Conservation (phyloP, 2,888 invertebrate species). For the Tanytarsus gracilentus region DNA sequence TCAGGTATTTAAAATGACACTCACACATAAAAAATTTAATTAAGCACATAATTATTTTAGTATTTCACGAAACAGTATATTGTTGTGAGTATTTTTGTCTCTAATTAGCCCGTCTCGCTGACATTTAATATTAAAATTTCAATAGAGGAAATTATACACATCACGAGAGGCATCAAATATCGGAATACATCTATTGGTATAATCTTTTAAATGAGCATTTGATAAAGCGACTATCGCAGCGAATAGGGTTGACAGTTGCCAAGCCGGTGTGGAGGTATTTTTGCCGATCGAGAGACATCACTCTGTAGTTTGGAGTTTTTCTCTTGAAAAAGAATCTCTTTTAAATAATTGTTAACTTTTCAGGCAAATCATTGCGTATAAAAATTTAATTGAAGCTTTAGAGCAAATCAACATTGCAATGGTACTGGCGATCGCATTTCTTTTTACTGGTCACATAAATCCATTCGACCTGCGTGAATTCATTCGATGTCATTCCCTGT, state of each 20-base stretch:
- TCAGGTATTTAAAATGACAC: slow-evolving; percentile 3
- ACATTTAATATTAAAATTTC: neutral
- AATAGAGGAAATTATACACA: neutral
- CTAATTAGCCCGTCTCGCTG: neutral
- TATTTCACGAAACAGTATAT: neutral
- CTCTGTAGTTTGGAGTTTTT: too few relatives aligned
- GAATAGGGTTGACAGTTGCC: slow-evolving; percentile 17
- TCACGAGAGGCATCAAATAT: neutral
- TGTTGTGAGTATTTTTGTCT: neutral
- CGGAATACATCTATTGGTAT: slow-evolving; percentile 11
- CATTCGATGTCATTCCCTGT: slow-evolving; percentile 40
- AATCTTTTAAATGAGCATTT: slow-evolving; percentile 22
- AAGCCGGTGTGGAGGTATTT: slow-evolving; percentile 12
- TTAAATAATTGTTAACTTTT: neutral
- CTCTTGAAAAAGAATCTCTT: neutral
- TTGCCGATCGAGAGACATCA: too few relatives aligned
- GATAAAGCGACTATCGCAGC: slow-evolving; percentile 16
- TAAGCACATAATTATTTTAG: neutral
- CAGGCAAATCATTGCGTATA: slow-evolving; percentile 43
- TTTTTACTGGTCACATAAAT: slow-evolving; percentile 37
- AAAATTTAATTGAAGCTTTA: slow-evolving; percentile 42
- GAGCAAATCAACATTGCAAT: slow-evolving; percentile 43
- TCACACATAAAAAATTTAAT: neutral
- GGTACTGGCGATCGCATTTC: slow-evolving; percentile 42
- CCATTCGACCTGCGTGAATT: slow-evolving; percentile 38